phyloP scores from a whole-genome alignment of 2,113 vertebrate species.

The Terrapene triunguis region DNA sequence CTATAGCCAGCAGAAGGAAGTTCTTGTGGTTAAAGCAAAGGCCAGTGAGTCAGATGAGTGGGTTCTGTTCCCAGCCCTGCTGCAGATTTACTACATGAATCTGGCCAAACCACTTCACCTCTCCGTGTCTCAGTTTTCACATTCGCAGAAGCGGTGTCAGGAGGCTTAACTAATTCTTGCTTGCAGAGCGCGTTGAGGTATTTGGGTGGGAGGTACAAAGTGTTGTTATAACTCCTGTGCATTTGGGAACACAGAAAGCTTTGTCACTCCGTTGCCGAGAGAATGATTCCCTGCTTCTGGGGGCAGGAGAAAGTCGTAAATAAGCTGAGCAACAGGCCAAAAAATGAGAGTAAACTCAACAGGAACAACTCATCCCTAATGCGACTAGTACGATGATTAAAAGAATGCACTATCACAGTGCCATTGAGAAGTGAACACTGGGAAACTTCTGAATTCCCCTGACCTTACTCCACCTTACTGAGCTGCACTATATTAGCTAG shows the following conservation, averaged over 20 bases:
- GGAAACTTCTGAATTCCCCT: slow-evolving; percentile 59
- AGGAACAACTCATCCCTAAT: neutral
- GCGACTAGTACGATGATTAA: slow-evolving; percentile 39
- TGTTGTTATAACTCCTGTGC: slow-evolving; percentile 57
- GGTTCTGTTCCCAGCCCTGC: slow-evolving; percentile 70
- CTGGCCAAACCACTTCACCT: slow-evolving; percentile 27
- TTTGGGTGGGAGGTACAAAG: slow-evolving; percentile 71
- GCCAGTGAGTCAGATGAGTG: slow-evolving; percentile 71
- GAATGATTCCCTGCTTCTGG: slow-evolving; percentile 40
- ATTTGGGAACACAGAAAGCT: neutral
- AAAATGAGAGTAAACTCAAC: neutral
- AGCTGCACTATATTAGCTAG: slow-evolving; percentile 15
- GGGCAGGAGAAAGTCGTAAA: slow-evolving; percentile 17
- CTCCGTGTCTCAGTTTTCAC: slow-evolving; percentile 58
- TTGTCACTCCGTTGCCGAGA: slow-evolving; percentile 67
- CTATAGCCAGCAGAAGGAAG: slow-evolving; percentile 58
- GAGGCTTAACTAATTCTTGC: slow-evolving; percentile 66
- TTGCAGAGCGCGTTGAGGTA: slow-evolving; percentile 59
- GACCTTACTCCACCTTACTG: slow-evolving; percentile 70
- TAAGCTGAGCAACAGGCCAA: neutral
- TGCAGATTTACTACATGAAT: slow-evolving; percentile 51
- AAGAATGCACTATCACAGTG: slow-evolving; percentile 38
- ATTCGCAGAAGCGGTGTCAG: slow-evolving; percentile 68
- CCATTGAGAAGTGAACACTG: slow-evolving; percentile 47
- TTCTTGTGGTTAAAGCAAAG: slow-evolving; percentile 75